Evolutionary conservation across 2,113 vertebrate genomes (phyloP).

Genomic region (Callionymus lyra): DNA sequence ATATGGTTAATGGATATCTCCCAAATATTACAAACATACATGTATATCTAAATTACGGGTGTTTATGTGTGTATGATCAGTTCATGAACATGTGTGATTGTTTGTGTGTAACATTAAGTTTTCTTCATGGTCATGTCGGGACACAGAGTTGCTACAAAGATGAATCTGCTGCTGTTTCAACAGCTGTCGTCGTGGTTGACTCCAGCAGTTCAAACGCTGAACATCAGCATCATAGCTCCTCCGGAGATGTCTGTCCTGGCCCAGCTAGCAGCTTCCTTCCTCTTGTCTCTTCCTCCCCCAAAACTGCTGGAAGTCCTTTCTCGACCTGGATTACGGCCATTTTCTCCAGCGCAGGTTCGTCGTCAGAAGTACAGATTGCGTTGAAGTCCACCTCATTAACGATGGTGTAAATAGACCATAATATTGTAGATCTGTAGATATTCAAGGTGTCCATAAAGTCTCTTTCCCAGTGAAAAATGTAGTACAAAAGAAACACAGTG

Average conservation of each 20-base stretch:
- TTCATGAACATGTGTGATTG: too few relatives aligned
- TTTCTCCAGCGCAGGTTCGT: constrained; percentile 72
- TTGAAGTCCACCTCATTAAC: background rate
- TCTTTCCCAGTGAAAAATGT: too few relatives aligned
- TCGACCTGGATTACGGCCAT: constrained; percentile 52
- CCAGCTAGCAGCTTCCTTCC: constrained; percentile 71
- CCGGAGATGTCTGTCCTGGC: constrained; percentile 61
- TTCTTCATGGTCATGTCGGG: too few relatives aligned
- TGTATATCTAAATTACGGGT: too few relatives aligned
- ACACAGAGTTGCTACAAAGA: too few relatives aligned
- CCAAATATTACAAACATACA: too few relatives aligned
- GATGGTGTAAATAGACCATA: background rate
- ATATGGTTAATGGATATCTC: too few relatives aligned
- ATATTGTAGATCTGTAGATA: too few relatives aligned
- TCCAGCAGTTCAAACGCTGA: constrained; percentile 60
- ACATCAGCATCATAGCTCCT: constrained; percentile 57
- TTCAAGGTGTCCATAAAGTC: too few relatives aligned
- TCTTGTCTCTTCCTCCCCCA: constrained; percentile 63
- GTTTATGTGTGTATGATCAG: too few relatives aligned
- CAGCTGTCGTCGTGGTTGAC: constrained; percentile 75
- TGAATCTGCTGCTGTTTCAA: constrained; percentile 6
- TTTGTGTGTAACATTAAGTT: too few relatives aligned
- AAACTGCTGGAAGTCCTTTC: constrained; percentile 69
- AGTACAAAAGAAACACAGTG: too few relatives aligned
- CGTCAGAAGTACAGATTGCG: constrained; percentile 6